phyloP scores from a whole-genome alignment of 92 coral and sea anemone genomes.

The Paragorgia papillata region DNA sequence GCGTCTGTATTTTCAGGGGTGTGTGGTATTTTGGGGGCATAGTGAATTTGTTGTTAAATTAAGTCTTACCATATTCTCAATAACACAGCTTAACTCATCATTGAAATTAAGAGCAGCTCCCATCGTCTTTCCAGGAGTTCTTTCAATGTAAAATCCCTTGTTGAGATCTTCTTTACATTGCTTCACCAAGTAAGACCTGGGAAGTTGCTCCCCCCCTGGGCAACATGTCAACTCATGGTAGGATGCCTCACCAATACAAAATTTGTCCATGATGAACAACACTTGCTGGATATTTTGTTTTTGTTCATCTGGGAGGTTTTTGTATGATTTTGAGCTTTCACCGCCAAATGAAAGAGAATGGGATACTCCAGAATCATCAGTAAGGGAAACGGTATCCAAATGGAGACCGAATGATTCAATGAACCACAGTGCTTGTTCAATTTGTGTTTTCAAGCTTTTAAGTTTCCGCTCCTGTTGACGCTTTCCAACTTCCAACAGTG shows the following conservation, averaged over 20 bases:
- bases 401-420: conserved; percentile 19
- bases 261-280: conserved; percentile 11
- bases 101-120: conserved; percentile 25
- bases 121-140: conserved; percentile 4
- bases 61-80: conserved; percentile 17
- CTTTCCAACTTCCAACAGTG: neutral
- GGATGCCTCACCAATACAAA: conserved; percentile 3
- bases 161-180: conserved; percentile 20
- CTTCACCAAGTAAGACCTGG: conserved; percentile 15
- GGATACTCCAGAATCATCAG: neutral
- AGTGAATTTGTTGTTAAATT: too few relatives aligned
- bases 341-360: conserved; percentile 1
- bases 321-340: conserved; percentile 8
- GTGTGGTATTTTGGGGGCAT: too few relatives aligned
- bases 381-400: neutral
- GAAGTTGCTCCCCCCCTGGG: conserved; percentile 9
- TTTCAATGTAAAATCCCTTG: conserved; percentile 1
- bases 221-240: conserved; percentile 18
- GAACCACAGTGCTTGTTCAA: conserved; percentile 25
- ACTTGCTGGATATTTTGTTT: conserved; percentile 15
- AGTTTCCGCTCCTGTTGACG: conserved; percentile 15
- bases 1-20: too few relatives aligned
- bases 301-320: neutral
- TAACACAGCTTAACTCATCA: conserved; percentile 5
- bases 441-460: neutral